Base-by-base conservation (phyloP, 37 sponge, comb jelly and placozoan species). In the Corticium candelabrum region DNA sequence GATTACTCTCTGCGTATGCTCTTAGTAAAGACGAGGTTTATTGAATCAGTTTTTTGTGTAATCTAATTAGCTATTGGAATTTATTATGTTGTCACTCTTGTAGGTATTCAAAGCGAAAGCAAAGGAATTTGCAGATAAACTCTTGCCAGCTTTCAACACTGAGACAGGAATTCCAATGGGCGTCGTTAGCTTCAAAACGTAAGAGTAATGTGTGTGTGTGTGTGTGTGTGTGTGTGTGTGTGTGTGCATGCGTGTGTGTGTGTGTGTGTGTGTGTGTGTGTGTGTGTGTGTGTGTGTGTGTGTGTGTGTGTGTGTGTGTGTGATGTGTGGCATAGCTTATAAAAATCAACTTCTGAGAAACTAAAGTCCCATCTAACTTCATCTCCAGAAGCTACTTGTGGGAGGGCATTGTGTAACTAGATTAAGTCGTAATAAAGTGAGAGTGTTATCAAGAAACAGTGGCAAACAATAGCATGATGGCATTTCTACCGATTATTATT, bases 141-240 rank as follows among this genome's bases (percentile, higher is more conserved):
- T 94, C 38, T 41, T 94, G 76, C 95, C 95, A 56, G 95, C 91
- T 2, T 94, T 91, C 80, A 91, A 88, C 71, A 88, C 91, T n/a
- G 83, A 86, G 3, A 78, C 86, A 33, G 95, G 95, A 0, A 85
- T 94, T 1, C 91, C 95, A 2, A 80, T 29, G 5, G 73, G 29
- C 5, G 5, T 29, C 5, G 36, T 70, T 32, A 15, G 31, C 36
- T 15, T 70, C 21, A 4, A 15, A 15, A 35, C 73, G 73, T 70
- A 70, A 70, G 36, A 30, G 21, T 50, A 11, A 50, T 50, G 15
- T 27, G 21, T 50, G n/a, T n/a, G n/a, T n/a, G n/a, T n/a, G n/a
- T n/a, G n/a, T 43, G 56, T 43, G 56, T 43, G 56, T 43, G 56
- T 43, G 56, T 43, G 56, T 43, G 56, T 43, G 56, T 43, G 56